Base-by-base conservation (phyloP, 1,140 invertebrate species). In the Drosophila melanogaster region DNA sequence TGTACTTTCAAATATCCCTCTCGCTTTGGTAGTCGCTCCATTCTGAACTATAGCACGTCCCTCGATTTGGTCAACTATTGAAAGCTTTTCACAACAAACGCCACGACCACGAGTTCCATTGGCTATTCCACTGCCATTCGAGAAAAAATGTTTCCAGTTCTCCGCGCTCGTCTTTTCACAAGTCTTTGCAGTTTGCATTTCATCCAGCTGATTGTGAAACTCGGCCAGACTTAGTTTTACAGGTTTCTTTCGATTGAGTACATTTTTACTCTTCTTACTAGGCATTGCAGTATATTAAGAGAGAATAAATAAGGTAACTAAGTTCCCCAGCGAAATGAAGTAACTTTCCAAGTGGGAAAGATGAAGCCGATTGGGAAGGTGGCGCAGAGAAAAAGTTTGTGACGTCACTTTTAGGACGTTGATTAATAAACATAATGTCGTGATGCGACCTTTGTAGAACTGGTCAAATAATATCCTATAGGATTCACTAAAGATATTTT, bases 221-320 rank as follows among this genome's bases (percentile, higher is more conserved):
- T 62, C 69, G 26, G 19, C 0, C 0, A 79, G 35, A 14, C 56
- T 41, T 8, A 72, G 44, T 26, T 55, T 58, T n/a, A 17, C 4
- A 0, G 46, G 33, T 24, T 66, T 47, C 15, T 72, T 40, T 30
- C 15, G 11, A 15, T 43, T 37, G 12, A 30, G 33, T 37, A 46
- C 5, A 14, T 33, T 58, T 12, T 35, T 67, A n/a, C 55, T 53
- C 6, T 43, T 46, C 2, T 37, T 50, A 17, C n/a, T 17, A 26
- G 43, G 8, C 79, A 81, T 77, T 33, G 37, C 30, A 35, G 35
- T 54, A 62, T 37, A 53, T 17, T 41, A 46, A 6, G 12, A 8
- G n/a, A 12, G 11, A 30, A 22, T 5, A 60, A 67, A 26, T 15
- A 60, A 4, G 14, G 17, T 17, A 24, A 47, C 35, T 37, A 58